A percentile compares a stretch with the other conserved stretches of the same genome.
phyloP scores from a whole-genome alignment of 1,140 invertebrate genomes.

The Trichonephila inaurata region DNA sequence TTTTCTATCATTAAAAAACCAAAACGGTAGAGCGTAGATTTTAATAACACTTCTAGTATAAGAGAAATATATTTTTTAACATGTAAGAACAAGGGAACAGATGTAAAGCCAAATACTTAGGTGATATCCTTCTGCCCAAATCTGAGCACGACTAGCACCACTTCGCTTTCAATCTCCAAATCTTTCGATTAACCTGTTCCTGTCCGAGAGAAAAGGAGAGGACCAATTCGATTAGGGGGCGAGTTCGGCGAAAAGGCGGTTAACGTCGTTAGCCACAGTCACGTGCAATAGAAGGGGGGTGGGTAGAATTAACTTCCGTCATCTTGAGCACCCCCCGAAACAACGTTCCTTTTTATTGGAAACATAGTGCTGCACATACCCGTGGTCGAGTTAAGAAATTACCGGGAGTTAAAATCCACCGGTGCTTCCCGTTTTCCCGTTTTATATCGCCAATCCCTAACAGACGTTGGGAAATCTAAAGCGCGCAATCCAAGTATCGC shows the following conservation, averaged over 20 bases:
- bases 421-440: neutral
- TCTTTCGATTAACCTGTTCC: slow-evolving; percentile 53
- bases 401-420: neutral
- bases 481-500: neutral
- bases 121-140: too few relatives aligned
- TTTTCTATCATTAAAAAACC: too few relatives aligned
- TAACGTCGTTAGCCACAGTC: slow-evolving; percentile 55
- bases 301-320: slow-evolving; percentile 56
- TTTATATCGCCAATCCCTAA: neutral
- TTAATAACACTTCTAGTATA: too few relatives aligned
- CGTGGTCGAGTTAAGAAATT: slow-evolving; percentile 20
- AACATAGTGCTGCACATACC: neutral
- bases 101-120: too few relatives aligned
- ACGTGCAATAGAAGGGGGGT: neutral
- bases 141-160: neutral
- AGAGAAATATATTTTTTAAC: too few relatives aligned
- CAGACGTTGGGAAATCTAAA: neutral
- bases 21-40: too few relatives aligned
- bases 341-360: slow-evolving; percentile 31
- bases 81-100: too few relatives aligned
- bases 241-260: slow-evolving; percentile 16
- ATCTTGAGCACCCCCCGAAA: neutral
- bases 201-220: slow-evolving; percentile 11
- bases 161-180: neutral
- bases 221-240: slow-evolving; percentile 48